phyloP scores from a whole-genome alignment of 2,888 invertebrate species.

The Leptarthrus brevirostris region DNA sequence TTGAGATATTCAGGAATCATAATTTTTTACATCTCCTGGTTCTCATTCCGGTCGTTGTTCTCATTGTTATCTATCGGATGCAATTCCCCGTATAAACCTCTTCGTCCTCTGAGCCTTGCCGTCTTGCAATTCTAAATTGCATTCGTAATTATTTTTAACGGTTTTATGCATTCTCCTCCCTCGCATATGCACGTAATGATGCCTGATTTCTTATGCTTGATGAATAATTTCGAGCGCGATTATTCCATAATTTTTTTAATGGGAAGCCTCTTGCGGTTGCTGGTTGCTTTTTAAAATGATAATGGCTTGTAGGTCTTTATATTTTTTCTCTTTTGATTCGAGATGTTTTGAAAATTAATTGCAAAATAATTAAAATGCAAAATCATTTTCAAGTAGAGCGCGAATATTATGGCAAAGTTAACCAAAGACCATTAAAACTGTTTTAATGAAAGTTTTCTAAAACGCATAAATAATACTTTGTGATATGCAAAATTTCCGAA shows the following conservation, averaged over 20 bases:
- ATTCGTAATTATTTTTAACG: constrained; percentile 40
- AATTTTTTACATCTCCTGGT: not conserved
- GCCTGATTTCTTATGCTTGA: constrained; percentile 39
- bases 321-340: not conserved
- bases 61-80: not conserved
- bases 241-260: constrained; percentile 43
- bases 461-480: too few species aligned
- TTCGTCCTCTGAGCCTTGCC: not conserved
- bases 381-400: constrained; percentile 9
- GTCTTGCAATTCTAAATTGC: constrained; percentile 36
- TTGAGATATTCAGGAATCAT: not conserved
- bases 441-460: not conserved
- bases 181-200: constrained; percentile 44
- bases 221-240: constrained; percentile 35
- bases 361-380: constrained; percentile 45
- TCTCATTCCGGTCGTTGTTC: not conserved
- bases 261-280: constrained; percentile 39
- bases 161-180: constrained; percentile 34
- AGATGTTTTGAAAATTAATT: constrained; percentile 11
- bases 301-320: constrained; percentile 27
- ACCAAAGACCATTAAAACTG: not conserved
- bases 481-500: too few species aligned
- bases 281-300: constrained; percentile 43
- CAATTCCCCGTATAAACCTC: too few species aligned
- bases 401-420: not conserved